Base-by-base conservation (phyloP, 2,888 invertebrate species). In the Dolomedes plantarius region DNA sequence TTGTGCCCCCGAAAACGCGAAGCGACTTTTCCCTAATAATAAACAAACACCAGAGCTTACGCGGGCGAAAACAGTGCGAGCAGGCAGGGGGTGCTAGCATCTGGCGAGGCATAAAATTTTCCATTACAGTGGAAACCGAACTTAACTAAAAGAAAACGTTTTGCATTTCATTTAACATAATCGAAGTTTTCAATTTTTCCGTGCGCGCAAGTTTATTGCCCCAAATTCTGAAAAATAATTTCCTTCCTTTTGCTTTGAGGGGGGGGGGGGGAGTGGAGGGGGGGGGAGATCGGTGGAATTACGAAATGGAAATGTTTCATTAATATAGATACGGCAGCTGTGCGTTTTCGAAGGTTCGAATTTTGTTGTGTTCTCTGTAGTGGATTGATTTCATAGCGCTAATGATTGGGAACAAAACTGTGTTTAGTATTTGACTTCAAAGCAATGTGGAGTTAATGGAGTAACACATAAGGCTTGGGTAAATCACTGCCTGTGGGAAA, bases 111-210 rank as follows among this genome's bases (percentile, higher is more conserved):
- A 69, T 75, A 39, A 76, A 83, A 83, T 76, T 83, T 76, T 75
- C 82, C 76, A 83, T 83, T 83, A 71, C 82, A 83, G 39, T 56
- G 69, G 76, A 76, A 83, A 83, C 76, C 76, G 76, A 76, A 69
- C 65, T 72, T 83, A 83, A 83, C 82, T 76, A 76, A 75, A 83
- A 83, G 82, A 83, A 83, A 83, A 76, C 50, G 82, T 83, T 83
- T 83, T 83, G 82, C 82, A 83, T 83, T 83, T 83, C 82, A 83
- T 83, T 83, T 83, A 83, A 83, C 76, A 50, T 83, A 83, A 83
- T 83, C 82, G 82, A 83, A 83, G 82, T 83, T 83, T 83, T 71
- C 82, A 83, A 83, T 83, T 83, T 83, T 83, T 83, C 82, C 81
- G 11, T 71, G 71, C 71, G 19, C 29, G 72, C 68, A 64, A 71